Base-by-base conservation (phyloP, 2,888 invertebrate genomes). In the Nipponacmea schrenckii region DNA sequence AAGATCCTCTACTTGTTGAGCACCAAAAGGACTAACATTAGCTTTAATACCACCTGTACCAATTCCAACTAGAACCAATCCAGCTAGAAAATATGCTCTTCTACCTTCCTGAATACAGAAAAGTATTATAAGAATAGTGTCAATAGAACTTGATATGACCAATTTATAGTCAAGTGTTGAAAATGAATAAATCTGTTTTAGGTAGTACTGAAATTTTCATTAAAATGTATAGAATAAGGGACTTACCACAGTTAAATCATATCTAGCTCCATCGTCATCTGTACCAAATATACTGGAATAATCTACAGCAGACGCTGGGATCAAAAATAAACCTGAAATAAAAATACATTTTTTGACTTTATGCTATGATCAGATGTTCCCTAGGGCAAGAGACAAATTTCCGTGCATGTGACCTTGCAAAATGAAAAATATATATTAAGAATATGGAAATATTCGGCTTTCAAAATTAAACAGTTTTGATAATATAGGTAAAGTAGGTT, bases 1-100 rank as follows among this genome's bases (percentile, higher is more conserved):
- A 8, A 84, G 70, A 50, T 81, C 81, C 66, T 84, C 80, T 0
- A 86, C 80, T 75, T 87, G 86, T 62, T 85, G 83, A 12, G 87
- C 87, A 3, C 87, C 87, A 76, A 86, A 86, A 15, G 85, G 85
- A 8, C 85, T 83, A 7, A 86, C 84, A 74, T 86, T 87, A 44
- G 86, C 84, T 72, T 87, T 87, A 71, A 86, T 85, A 0, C 86
- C 85, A 7, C 85, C 87, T 14, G 86, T 85, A 67, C 86, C 87
- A 46, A 85, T 71, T 27, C 84, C 85, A 65, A 86, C 75, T 44
- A 86, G 78, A 17, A 74, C 74, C 46, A 87, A 76, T 1, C 82
- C 85, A 56, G 76, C 20, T 64, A 84, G 75, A 76, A 81, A 86
- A 68, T 79, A 83, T 0, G 68, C 72, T 63, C 82, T 79, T 48